Conservation (phyloP, 2,113 vertebrate species). For the Corythaeola cristata region DNA sequence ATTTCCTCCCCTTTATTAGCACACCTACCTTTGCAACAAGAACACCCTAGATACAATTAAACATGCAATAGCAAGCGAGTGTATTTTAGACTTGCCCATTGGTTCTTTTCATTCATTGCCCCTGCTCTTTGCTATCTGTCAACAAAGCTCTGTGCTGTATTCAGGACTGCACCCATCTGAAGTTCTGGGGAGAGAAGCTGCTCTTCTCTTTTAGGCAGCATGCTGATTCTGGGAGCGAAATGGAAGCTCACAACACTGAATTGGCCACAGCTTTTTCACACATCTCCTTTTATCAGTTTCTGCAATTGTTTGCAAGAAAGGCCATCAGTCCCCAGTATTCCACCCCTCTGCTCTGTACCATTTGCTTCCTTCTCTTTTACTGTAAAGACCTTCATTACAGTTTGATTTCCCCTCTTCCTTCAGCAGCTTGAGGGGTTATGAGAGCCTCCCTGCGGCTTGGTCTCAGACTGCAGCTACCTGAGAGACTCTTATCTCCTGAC, state of each 20-base stretch:
- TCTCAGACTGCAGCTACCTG: neutral
- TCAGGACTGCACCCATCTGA: neutral
- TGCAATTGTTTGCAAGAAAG: neutral
- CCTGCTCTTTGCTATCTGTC: neutral
- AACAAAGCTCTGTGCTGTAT: neutral
- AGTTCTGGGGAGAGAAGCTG: neutral
- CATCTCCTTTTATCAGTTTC: neutral
- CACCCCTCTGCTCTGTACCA: neutral
- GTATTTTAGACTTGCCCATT: neutral
- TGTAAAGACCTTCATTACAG: neutral
- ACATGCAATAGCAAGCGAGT: neutral
- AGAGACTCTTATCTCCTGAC: neutral
- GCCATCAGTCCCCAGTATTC: neutral
- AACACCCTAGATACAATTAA: neutral
- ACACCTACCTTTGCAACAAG: neutral
- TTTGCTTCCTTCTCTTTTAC: neutral
- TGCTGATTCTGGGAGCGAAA: neutral
- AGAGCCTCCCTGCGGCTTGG: neutral
- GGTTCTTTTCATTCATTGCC: neutral
- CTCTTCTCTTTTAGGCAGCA: neutral
- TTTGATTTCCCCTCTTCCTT: neutral
- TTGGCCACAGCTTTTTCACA: neutral
- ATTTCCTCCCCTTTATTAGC: neutral
- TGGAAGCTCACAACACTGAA: neutral
- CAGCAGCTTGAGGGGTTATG: neutral